phyloP scores from a whole-genome alignment of 2,113 vertebrate genomes.

The Pseudopodoces humilis region DNA sequence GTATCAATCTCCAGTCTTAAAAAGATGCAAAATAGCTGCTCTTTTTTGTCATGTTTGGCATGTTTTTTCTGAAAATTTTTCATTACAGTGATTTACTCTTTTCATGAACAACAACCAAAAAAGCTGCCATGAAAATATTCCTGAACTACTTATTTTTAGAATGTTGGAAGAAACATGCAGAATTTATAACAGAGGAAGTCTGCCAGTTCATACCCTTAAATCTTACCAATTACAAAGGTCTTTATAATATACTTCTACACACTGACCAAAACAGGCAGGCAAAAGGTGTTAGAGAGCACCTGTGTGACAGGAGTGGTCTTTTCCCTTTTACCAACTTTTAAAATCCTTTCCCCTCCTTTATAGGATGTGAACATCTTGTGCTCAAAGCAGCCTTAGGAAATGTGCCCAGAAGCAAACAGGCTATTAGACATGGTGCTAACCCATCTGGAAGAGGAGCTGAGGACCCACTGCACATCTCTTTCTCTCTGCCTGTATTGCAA shows the following conservation, averaged over 20 bases:
- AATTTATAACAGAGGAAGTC: neutral
- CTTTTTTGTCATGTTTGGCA: fast-evolving
- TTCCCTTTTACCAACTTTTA: neutral
- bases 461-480: neutral
- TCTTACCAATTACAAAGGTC: neutral
- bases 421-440: too few relatives aligned
- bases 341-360: neutral
- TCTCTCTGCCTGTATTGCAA: neutral
- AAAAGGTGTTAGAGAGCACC: neutral
- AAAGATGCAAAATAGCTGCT: neutral
- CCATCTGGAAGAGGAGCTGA: neutral
- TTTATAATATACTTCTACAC: neutral
- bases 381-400: neutral
- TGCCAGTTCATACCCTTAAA: neutral
- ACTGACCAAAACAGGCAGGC: neutral
- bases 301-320: neutral
- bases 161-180: neutral
- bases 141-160: neutral
- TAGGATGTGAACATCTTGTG: neutral
- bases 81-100: neutral
- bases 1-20: neutral
- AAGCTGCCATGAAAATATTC: fast-evolving
- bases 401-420: neutral
- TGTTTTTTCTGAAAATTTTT: neutral
- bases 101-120: too few relatives aligned